Conservation (phyloP, 2,888 invertebrate species). For the Diarsia mendica region DNA sequence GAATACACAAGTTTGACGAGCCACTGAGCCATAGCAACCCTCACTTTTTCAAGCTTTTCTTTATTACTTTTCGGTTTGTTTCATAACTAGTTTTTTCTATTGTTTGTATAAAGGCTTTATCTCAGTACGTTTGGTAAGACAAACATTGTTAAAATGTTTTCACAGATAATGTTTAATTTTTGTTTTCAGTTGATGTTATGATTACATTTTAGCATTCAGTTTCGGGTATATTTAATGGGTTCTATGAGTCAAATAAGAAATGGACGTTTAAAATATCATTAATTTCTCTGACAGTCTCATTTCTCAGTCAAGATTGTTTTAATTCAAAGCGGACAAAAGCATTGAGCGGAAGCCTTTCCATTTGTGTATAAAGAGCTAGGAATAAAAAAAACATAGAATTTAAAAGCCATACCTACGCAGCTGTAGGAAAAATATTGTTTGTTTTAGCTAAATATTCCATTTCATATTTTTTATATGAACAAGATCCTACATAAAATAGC, state of each 20-base stretch:
- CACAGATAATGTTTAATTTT: conserved; percentile 8
- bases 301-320: conserved; percentile 39
- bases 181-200: conserved; percentile 15
- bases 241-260: conserved; percentile 3
- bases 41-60: conserved; percentile 39
- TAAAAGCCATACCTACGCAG: background rate
- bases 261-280: conserved; percentile 39
- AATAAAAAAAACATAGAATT: conserved; percentile 17
- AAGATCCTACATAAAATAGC: background rate
- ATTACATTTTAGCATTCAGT: background rate
- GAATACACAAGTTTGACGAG: conserved; percentile 56
- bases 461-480: background rate
- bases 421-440: conserved; percentile 22
- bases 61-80: conserved; percentile 50
- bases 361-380: conserved; percentile 22
- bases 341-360: conserved; percentile 19
- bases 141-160: conserved; percentile 38
- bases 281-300: conserved; percentile 28
- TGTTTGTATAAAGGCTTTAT: conserved; percentile 41
- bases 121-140: conserved; percentile 23
- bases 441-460: background rate
- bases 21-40: conserved; percentile 30
- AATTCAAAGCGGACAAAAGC: conserved; percentile 36
- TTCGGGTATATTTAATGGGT: conserved; percentile 22
- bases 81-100: conserved; percentile 26